These are phyloP conservation scores for Listronotus oregonensis DNA, from an alignment of 1,140 invertebrate species.

Conservation along the genomic window DNA sequence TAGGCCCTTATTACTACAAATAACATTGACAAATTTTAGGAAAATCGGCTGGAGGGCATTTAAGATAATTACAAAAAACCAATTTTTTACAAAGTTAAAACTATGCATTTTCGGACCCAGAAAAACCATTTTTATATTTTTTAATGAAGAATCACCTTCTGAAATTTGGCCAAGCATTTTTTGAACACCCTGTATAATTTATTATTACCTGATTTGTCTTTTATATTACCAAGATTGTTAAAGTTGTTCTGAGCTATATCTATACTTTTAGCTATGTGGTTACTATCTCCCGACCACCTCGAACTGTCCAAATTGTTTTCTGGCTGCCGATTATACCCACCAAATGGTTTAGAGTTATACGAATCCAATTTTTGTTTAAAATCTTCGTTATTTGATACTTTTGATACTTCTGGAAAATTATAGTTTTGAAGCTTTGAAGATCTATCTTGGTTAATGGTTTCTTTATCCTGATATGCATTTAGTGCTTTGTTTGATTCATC, in stretches of 20 bases:
- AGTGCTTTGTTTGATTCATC: neutral
- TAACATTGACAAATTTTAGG: too few relatives aligned
- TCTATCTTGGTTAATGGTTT: too few relatives aligned
- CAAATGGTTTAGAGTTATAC: neutral
- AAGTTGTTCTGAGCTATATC: constrained; percentile 20
- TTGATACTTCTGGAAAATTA: constrained; percentile 1
- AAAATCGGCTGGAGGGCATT: too few relatives aligned
- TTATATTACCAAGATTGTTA: neutral
- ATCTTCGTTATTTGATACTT: constrained; percentile 2
- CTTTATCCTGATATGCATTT: neutral
- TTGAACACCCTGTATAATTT: too few relatives aligned
- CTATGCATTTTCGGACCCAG: too few relatives aligned
- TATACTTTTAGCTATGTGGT: constrained; percentile 20
- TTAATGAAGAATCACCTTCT: too few relatives aligned
- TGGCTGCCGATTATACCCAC: neutral
- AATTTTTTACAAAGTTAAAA: too few relatives aligned
- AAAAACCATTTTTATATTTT: too few relatives aligned
- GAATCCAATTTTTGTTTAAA: neutral
- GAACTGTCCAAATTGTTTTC: neutral
- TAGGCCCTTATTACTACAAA: too few relatives aligned
- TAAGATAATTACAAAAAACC: too few relatives aligned
- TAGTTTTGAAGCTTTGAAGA: neutral
- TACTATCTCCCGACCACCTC: constrained; percentile 1
- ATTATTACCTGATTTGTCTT: neutral
- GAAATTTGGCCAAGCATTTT: too few relatives aligned